Base-by-base conservation (phyloP, 2,888 invertebrate species). In the Lithophane semibrunnea region DNA sequence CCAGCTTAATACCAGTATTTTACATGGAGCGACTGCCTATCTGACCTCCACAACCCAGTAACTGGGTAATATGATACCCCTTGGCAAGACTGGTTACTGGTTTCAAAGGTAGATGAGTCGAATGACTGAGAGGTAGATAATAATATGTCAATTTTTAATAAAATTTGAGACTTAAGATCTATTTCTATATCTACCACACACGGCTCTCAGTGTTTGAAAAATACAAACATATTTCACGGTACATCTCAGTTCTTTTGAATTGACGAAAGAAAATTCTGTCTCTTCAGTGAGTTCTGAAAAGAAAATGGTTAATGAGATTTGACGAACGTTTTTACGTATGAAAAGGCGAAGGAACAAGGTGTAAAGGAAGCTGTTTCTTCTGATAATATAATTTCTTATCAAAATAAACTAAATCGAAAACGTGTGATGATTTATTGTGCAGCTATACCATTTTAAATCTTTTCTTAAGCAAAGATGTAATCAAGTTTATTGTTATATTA, bases 271-370 rank as follows among this genome's bases (percentile, higher is more conserved):
- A 67, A 67, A 63, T 74, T 54, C 49, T n/a, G 54, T 67, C 74
- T 63, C 42, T 74, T n/a, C 56, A 66, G 65, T 61, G 42, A 73
- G 63, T 81, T 44, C 49, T 81, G 56, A 49, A 81, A 67, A 68
- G 67, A 67, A 81, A 75, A 79, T 58, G 66, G 74, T 79, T 66
- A 80, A 80, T 79, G 67, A 81, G 81, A 79, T 79, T 73, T 64
- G 24, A 37, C 42, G 67, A 75, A 37, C 37, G 24, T 64, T 79
- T 79, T 60, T 68, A 67, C 54, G 61, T 44, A 63, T 74, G 75
- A 80, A 67, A 81, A 58, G 75, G 29, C 52, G 47, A 67, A 18
- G 29, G 58, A 58, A 58, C 44, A 44, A 56, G 18, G 29, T 58
- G n/a, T n/a, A 56, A 64, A 70, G 54, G 29, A 18, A 65, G 12